phyloP scores from a whole-genome alignment of 2,888 invertebrate species.

The Heliconius ismenius region DNA sequence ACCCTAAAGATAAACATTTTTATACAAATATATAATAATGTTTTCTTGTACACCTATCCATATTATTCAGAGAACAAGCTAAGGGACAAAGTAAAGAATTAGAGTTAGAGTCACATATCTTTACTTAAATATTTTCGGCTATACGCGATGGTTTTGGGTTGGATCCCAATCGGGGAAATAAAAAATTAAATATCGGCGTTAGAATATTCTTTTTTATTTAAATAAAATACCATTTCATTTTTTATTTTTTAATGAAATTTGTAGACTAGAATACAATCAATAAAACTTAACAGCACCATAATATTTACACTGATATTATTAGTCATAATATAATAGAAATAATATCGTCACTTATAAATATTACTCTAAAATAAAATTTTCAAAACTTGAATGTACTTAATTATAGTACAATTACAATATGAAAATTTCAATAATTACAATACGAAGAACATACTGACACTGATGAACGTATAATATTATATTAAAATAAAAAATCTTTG shows the following conservation, averaged over 20 bases:
- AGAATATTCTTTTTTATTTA: neutral
- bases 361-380: neutral
- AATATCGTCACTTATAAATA: conserved; percentile 14
- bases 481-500: neutral
- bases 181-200: no score
- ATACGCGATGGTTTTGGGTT: no score
- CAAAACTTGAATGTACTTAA: neutral
- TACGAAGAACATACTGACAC: neutral
- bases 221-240: conserved; percentile 48
- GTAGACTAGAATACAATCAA: conserved; percentile 76
- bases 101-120: no score
- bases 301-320: conserved; percentile 49
- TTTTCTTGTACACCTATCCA: no score
- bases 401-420: neutral
- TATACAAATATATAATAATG: no score
- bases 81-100: no score
- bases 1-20: no score
- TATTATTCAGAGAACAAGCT: no score
- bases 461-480: neutral
- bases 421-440: neutral
- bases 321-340: conserved; percentile 15
- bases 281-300: conserved; percentile 65
- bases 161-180: no score
- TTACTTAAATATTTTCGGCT: no score
- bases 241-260: conserved; percentile 60